A percentile compares a stretch with the other conserved stretches of the same genome.
Evolutionary conservation across 1,140 invertebrate genomes (phyloP).

Genomic region (Scaptomyza pallida): DNA sequence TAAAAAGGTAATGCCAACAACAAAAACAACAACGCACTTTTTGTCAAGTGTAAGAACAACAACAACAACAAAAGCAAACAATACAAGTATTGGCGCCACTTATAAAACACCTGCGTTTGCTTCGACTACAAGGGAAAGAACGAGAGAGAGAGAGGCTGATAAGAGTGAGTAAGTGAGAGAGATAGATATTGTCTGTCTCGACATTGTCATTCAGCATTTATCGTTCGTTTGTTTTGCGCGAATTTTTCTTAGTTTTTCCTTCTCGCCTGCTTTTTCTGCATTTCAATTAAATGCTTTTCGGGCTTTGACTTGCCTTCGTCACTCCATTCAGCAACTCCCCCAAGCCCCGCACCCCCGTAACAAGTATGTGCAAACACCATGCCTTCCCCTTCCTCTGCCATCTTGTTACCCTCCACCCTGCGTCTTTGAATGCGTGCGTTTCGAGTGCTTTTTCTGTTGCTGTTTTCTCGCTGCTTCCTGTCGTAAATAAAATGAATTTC

Average conservation of each 20-base stretch:
- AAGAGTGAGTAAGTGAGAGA: constrained; percentile 3
- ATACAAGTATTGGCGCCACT: constrained; percentile 56
- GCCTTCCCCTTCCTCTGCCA: background rate
- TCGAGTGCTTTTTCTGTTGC: constrained; percentile 70
- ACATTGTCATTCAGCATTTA: constrained; percentile 71
- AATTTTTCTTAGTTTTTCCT: constrained; percentile 33
- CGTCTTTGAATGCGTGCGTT: constrained; percentile 74
- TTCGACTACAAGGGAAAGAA: background rate
- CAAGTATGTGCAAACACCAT: background rate
- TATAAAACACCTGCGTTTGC: constrained; percentile 61
- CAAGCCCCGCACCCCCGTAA: background rate
- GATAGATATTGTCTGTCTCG: constrained; percentile 47
- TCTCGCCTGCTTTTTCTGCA: constrained; percentile 12
- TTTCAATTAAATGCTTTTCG: constrained; percentile 68
- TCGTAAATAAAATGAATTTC: constrained; percentile 79
- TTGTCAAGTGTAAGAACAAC: constrained; percentile 44
- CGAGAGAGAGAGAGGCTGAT: background rate
- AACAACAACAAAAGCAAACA: constrained; percentile 37
- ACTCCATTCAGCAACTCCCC: background rate
- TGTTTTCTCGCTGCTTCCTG: constrained; percentile 71
- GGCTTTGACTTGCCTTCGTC: constrained; percentile 22
- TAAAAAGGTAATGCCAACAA: constrained; percentile 38
- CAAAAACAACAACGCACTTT: constrained; percentile 37
- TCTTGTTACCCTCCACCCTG: background rate
- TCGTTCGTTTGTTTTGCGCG: constrained; percentile 34